Base-by-base conservation (phyloP, 2,888 invertebrate genomes). In the Panopea generosa region DNA sequence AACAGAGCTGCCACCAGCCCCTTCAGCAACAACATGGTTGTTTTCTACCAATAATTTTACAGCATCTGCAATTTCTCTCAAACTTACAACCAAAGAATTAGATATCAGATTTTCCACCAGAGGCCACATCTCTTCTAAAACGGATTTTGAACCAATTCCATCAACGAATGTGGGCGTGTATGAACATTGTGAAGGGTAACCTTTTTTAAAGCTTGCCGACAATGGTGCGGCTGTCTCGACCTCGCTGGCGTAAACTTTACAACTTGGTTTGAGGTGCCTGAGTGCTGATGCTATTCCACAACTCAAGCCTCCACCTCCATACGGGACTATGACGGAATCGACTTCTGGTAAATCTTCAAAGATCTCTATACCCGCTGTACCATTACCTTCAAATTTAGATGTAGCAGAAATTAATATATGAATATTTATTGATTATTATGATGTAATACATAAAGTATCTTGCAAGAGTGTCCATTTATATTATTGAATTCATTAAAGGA, bases 321-420 rank as follows among this genome's bases (percentile, higher is more conserved):
- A 91, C 0, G 91, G 91, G 24, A 88, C 84, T 24, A 91, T 85
- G 6, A 91, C 85, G 18, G 88, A 77, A 80, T 90, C 89, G 1
- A 90, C 89, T 2, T 90, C 87, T n/a, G 90, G 90, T 6, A 91
- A 83, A 52, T 90, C 89, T 55, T 91, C 90, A 53, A 88, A 62
- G 27, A 91, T 90, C 67, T 91, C 91, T 22, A 91, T 62, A 1
- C 91, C 91, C 45, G 88, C 87, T 29, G 91, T 90, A 20, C 89
- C 91, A 86, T 91, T 90, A 29, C 91, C 91, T 91, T 47, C 16
- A 65, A 63, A 59, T 50, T 33, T 33, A 33, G 6, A 33, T 33
- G n/a, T n/a, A n/a, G n/a, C n/a, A n/a, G n/a, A n/a, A n/a, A n/a
- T n/a, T n/a, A n/a, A 33, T 33, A 33, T 33, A 33, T 33, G 11